phyloP scores from a whole-genome alignment of 2,888 invertebrate species.

The Calliphora vomitoria region DNA sequence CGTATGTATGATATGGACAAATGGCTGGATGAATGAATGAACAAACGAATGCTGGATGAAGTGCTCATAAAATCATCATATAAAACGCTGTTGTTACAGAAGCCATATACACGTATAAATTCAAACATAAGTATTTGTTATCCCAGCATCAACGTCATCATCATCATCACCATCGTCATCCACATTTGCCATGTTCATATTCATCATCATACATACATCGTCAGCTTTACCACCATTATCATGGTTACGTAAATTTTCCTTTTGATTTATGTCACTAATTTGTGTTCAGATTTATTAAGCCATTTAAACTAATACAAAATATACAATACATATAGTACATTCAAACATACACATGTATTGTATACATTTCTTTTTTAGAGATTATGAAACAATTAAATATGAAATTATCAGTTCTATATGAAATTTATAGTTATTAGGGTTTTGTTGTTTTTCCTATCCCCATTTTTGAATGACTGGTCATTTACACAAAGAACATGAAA shows the following conservation, averaged over 20 bases:
- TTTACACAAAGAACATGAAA: background rate
- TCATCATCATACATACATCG: constrained; percentile 2
- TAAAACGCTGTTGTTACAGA: constrained; percentile 51
- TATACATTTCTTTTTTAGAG: background rate
- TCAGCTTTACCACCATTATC: background rate
- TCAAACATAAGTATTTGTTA: constrained; percentile 50
- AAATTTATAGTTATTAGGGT: background rate
- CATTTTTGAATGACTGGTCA: constrained; percentile 18
- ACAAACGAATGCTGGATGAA: constrained; percentile 11
- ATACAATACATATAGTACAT: background rate
- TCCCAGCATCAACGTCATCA: constrained; percentile 3
- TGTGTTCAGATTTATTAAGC: constrained; percentile 37
- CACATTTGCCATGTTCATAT: constrained; percentile 4
- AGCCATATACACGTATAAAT: constrained; percentile 45
- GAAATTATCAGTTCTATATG: constrained; percentile 35
- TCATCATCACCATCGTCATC: background rate
- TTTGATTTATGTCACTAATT: constrained; percentile 62
- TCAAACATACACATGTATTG: background rate
- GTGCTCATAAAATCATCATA: constrained; percentile 54
- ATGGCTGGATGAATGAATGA: background rate
- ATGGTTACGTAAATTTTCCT: constrained; percentile 27
- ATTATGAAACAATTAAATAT: constrained; percentile 17
- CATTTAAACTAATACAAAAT: background rate
- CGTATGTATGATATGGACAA: background rate
- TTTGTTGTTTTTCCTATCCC: background rate